Evolutionary conservation across 2,797 vertebrate species (phyloP).

Genomic region (Craterocephalus amniculus): DNA sequence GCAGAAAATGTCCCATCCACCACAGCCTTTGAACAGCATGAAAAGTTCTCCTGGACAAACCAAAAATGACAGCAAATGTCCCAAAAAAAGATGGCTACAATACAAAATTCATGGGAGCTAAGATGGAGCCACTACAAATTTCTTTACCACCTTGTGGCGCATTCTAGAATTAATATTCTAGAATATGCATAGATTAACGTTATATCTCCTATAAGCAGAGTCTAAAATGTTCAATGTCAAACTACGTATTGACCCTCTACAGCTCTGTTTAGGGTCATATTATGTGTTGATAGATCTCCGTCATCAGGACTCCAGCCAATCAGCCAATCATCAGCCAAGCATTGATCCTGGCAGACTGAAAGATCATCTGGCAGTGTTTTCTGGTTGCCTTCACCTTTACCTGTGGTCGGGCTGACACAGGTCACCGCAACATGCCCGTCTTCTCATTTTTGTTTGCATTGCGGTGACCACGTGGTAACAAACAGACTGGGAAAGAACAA

Average conservation of each 20-base stretch:
- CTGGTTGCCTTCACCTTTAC: constrained; percentile 9
- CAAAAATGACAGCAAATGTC: too few species aligned
- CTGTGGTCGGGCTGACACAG: constrained; percentile 61
- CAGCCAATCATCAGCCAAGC: background rate
- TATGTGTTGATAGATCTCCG: too few species aligned
- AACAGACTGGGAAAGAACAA: constrained; percentile 21
- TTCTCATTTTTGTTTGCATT: constrained; percentile 60
- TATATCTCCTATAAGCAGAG: background rate
- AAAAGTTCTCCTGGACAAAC: too few species aligned
- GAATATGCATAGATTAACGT: background rate
- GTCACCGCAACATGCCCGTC: constrained; percentile 56
- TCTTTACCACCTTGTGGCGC: too few species aligned
- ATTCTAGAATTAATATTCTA: too few species aligned
- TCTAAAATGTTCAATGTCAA: background rate
- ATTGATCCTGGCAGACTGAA: constrained; percentile 48
- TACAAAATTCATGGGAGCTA: too few species aligned
- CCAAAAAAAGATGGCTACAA: too few species aligned
- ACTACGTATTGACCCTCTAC: background rate
- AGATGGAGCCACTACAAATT: too few species aligned
- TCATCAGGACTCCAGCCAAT: constrained; percentile 8
- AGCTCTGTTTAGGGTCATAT: background rate
- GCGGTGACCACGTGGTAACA: constrained; percentile 27
- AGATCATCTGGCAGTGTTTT: constrained; percentile 28
- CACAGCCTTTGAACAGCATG: too few species aligned
- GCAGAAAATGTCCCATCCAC: too few species aligned